Percentiles rank a stretch among this genome's conserved stretches.
Conservation (phyloP, 2,888 invertebrate genomes). For the Achlya flavicornis region DNA sequence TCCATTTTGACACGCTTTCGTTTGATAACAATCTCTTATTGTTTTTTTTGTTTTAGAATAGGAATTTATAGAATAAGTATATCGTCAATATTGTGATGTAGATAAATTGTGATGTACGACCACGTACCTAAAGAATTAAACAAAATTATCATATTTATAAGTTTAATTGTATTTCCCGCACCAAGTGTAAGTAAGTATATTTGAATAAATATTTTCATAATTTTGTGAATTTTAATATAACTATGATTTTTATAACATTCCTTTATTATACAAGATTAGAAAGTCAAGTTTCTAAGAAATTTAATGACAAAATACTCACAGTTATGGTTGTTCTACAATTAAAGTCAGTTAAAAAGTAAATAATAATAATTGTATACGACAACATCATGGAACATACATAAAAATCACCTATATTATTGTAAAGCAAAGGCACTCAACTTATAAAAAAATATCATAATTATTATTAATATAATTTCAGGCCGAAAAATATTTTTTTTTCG, state of each 20-base stretch:
- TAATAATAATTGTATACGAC: too few species aligned
- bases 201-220: conserved; percentile 17
- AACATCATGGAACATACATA: too few species aligned
- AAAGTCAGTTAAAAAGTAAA: too few species aligned
- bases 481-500: too few species aligned
- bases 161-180: neutral
- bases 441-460: too few species aligned
- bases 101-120: conserved; percentile 13
- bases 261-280: neutral
- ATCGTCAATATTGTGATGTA: conserved; percentile 10
- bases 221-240: conserved; percentile 11
- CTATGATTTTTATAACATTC: neutral
- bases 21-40: neutral
- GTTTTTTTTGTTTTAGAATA: neutral
- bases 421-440: too few species aligned
- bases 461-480: too few species aligned
- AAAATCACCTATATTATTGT: too few species aligned
- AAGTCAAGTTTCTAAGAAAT: too few species aligned
- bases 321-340: too few species aligned
- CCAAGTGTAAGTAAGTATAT: conserved; percentile 19
- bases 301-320: too few species aligned
- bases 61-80: neutral
- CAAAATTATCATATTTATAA: conserved; percentile 9
- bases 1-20: neutral
- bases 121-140: conserved; percentile 15